Evolutionary conservation across 2,113 vertebrate genomes (phyloP).

Genomic region (Menura novaehollandiae): DNA sequence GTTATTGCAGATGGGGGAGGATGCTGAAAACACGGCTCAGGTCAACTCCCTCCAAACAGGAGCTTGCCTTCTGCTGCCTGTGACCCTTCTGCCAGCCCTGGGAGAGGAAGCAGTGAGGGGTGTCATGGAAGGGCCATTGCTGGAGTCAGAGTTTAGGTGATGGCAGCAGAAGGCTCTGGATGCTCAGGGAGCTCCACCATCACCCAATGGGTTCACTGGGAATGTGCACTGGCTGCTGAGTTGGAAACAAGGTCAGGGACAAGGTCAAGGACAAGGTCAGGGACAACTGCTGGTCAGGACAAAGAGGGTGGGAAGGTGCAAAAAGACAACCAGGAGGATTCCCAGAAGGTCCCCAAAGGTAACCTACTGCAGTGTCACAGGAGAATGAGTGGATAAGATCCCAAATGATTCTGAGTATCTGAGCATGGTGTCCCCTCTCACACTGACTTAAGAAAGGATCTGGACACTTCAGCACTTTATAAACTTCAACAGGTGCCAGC

Average conservation of each 20-base stretch:
- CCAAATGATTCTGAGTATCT: background rate
- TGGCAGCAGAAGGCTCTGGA: background rate
- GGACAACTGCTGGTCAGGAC: background rate
- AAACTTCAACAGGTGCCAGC: background rate
- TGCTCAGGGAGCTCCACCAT: background rate
- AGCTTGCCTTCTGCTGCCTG: background rate
- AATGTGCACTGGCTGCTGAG: background rate
- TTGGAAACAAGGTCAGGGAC: background rate
- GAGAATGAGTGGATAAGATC: background rate
- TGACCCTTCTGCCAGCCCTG: background rate
- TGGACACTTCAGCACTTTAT: background rate
- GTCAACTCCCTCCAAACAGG: background rate
- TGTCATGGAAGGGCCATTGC: background rate
- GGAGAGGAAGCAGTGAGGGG: background rate
- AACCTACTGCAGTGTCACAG: background rate
- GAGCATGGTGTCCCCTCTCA: background rate
- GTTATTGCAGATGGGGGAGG: background rate
- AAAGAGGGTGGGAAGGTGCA: background rate
- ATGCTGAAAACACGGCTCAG: background rate
- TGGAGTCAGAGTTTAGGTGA: background rate
- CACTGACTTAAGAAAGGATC: background rate
- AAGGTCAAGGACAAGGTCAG: background rate
- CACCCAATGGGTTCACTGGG: background rate
- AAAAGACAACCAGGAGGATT: background rate
- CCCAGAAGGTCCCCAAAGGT: background rate